Evolutionary conservation across 2,113 vertebrate species (phyloP).

Genomic region (Xenopus borealis): DNA sequence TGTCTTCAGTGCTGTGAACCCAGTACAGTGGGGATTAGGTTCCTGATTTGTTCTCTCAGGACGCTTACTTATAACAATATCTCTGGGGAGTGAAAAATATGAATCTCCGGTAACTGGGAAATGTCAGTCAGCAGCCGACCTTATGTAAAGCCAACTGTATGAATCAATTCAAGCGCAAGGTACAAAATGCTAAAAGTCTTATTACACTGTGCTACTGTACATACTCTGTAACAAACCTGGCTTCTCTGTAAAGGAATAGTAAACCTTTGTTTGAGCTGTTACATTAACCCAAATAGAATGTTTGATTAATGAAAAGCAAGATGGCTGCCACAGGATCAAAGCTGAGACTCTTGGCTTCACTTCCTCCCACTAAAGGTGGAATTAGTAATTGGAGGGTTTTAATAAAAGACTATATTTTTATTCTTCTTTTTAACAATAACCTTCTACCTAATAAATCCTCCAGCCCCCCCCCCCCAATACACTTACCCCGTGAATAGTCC

Average conservation of each 20-base stretch:
- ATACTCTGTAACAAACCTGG: background rate
- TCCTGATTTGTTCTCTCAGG: conserved; percentile 48
- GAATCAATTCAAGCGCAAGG: conserved; percentile 9
- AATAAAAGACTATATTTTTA: too few species aligned
- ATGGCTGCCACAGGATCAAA: too few species aligned
- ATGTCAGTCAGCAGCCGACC: background rate
- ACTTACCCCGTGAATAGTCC: too few species aligned
- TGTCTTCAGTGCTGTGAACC: conserved; percentile 53
- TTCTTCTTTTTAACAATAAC: background rate
- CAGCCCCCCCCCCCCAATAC: too few species aligned
- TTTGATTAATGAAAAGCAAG: too few species aligned
- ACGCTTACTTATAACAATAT: too few species aligned
- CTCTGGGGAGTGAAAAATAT: too few species aligned
- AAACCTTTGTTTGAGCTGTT: background rate
- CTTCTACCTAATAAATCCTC: background rate
- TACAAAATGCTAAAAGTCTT: background rate
- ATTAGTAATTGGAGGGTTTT: too few species aligned
- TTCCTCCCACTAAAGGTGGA: too few species aligned
- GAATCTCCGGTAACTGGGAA: background rate
- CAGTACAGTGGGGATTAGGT: conserved; percentile 60
- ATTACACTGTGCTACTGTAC: conserved; percentile 15
- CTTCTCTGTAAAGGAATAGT: background rate
- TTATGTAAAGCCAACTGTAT: background rate
- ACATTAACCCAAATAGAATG: too few species aligned
- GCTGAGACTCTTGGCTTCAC: too few species aligned